These are phyloP conservation scores for Eupithecia vulgata DNA, from an alignment of 2,888 invertebrate species.

Conservation along the genomic window DNA sequence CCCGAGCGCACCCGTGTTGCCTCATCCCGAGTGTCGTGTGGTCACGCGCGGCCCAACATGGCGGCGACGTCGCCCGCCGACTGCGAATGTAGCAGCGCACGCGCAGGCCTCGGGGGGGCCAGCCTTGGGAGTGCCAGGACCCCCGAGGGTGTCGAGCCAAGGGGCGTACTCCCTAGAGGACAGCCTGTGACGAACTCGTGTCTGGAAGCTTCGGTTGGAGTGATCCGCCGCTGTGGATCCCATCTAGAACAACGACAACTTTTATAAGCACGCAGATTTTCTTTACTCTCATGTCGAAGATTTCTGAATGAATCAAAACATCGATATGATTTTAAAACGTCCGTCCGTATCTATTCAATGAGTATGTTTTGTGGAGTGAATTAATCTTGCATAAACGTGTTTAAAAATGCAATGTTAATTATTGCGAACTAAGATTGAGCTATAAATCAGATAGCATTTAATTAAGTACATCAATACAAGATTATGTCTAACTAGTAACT, in stretches of 20 bases:
- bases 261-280: not conserved
- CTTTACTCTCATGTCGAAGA: not conserved
- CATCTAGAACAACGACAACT: conserved; percentile 84
- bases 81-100: conserved; percentile 85
- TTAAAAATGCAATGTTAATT: not conserved
- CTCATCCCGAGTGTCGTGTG: conserved; percentile 60
- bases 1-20: conserved; percentile 49
- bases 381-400: not conserved
- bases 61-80: conserved; percentile 87
- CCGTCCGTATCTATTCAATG: no score
- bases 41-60: conserved; percentile 87
- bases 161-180: conserved; percentile 51
- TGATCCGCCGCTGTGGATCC: conserved; percentile 96
- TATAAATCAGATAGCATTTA: not conserved
- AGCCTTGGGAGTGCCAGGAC: conserved; percentile 76
- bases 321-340: not conserved
- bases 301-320: not conserved
- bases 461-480: not conserved
- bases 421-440: not conserved
- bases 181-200: conserved; percentile 91
- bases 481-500: not conserved
- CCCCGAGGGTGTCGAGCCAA: conserved; percentile 73
- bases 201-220: conserved; percentile 94
- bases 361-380: no score
- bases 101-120: conserved; percentile 66